Base-by-base conservation (phyloP, 2,888 invertebrate species). In the Phrixothrix hirtus region DNA sequence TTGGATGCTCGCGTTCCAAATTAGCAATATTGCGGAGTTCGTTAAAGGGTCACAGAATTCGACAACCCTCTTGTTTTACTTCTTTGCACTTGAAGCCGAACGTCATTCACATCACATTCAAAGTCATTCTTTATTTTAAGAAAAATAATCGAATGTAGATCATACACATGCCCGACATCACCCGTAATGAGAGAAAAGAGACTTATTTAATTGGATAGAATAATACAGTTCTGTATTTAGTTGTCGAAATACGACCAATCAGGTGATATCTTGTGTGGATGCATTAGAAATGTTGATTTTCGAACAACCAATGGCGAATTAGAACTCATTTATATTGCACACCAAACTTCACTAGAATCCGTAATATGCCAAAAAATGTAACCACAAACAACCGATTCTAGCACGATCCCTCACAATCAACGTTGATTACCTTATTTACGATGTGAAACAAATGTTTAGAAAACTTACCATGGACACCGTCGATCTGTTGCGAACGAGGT, bases 171-270 rank as follows among this genome's bases (percentile, higher is more conserved):
- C 60, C 60, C 66, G 60, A 64, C 68, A 65, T 65, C 61, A 58
- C 59, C 62, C 61, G 63, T 67, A 66, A 69, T 71, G 68, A 76
- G 72, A 66, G 65, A 66, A 67, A 68, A 67, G 65, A 67, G 67
- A 69, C 71, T n/a, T 68, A 70, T 75, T 75, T 76, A 76, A 77
- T 78, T 78, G 77, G 77, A 74, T 75, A 74, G 73, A 75, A 76
- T 75, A 76, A 75, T 75, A 74, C 74, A 70, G 73, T 75, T 75
- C 73, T 70, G 72, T 72, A 73, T 72, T 73, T 72, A 73, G 72
- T 72, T 75, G 74, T 73, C 73, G 72, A 75, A 74, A 74, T 70
- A 68, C 75, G 68, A 75, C 79, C 78, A 76, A 77, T 76, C 76
- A 76, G 76, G 74, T 75, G 75, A 75, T 75, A 73, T 74, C 71